Evolutionary conservation across 2,888 invertebrate genomes (phyloP), one percentile per base, ranked within the genome.

Genomic region (Callimorpha dominula): DNA sequence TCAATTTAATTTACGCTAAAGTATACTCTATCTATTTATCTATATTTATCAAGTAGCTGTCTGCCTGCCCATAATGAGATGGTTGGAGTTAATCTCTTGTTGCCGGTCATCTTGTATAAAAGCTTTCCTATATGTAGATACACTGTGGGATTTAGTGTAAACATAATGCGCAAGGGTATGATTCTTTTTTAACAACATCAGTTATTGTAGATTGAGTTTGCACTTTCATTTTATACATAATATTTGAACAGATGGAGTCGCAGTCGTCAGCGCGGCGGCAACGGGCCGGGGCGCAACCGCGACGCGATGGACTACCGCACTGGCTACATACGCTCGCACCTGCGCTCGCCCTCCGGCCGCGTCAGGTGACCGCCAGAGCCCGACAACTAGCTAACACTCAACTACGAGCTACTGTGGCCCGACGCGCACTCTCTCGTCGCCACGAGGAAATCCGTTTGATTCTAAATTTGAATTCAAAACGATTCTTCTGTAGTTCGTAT

Each of bases 271-370:
- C 96, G 89, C 85, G 96, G 95, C 88, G 93, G 85, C 80, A 90
- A 91, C 86, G 94, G 91, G 31, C 88, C 92, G 66, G 93, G 93
- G 2, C 92, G 95, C 90, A 96, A 96, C 86, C 96, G 97, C 79
- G 97, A 97, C 92, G 96, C 97, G 70, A 96, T 97, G 89, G 98
- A 98, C 94, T 98, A 97, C 93, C 96, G 98, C 87, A 98, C 98
- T 65, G 98, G 98, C 78, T 98, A 98, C 96, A 98, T 99, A 92
- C 97, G 98, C 86, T 99, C 98, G 82, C 98, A 99, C 94, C 97
- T 99, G 87, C 97, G 99, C 85, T 99, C 99, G 87, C 98, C 98
- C 68, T 98, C 98, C 81, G 99, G 99, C 91, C 97, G 98, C 94
- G 99, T 99, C 93, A 97, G 99, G 97, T 99, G 98, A 98, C 97